Evolutionary conservation across 2,888 invertebrate species (phyloP).

Genomic region (Spisula solida): DNA sequence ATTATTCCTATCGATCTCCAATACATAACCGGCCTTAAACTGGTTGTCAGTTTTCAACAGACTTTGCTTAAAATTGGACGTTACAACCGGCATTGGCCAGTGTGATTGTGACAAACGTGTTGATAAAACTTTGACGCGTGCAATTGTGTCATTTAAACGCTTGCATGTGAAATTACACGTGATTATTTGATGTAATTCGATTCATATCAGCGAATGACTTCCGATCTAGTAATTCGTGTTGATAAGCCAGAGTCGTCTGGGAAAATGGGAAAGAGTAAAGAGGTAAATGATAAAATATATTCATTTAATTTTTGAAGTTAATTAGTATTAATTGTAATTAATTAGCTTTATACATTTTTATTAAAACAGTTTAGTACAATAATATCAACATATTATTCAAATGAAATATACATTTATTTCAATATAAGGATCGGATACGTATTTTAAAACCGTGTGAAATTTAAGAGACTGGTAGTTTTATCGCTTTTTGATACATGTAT

Average conservation of each 20-base stretch:
- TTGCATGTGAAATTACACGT: neutral
- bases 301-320: neutral
- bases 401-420: too few species aligned
- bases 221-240: conserved; percentile 54
- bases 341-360: too few species aligned
- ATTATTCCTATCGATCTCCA: conserved; percentile 4
- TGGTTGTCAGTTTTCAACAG: neutral
- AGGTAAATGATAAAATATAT: conserved; percentile 42
- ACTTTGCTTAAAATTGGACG: neutral
- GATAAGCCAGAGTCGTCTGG: conserved; percentile 48
- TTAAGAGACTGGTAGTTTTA: too few species aligned
- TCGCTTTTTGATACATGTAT: too few species aligned
- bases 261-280: conserved; percentile 61
- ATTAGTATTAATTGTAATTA: neutral
- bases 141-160: neutral
- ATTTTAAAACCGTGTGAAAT: too few species aligned
- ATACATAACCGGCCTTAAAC: neutral
- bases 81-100: neutral
- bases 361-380: too few species aligned
- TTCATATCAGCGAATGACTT: conserved; percentile 46
- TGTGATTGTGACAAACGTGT: conserved; percentile 1
- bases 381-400: too few species aligned
- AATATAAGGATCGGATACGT: too few species aligned
- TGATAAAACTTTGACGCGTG: conserved; percentile 4
- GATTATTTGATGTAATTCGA: neutral